A percentile compares a stretch with the other conserved stretches of the same genome.
Evolutionary conservation across 2,888 invertebrate genomes (phyloP).

Genomic region (Lissonota sp.): DNA sequence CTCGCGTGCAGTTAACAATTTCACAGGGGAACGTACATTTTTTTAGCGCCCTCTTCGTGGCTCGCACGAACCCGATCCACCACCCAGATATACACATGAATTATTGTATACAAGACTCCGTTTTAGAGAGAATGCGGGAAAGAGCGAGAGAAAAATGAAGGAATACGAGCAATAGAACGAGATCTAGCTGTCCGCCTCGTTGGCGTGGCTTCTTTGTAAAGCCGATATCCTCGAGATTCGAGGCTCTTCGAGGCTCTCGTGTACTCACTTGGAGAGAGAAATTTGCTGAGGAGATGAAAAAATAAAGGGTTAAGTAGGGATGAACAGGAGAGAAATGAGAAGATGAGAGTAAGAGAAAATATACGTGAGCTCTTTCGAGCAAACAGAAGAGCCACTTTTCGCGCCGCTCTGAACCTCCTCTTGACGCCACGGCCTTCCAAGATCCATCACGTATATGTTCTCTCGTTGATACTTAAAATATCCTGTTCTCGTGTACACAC

Average conservation of each 20-base stretch:
- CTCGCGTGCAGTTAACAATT: slow-evolving; percentile 66
- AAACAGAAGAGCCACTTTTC: slow-evolving; percentile 79
- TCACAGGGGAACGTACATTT: slow-evolving; percentile 48
- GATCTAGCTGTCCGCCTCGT: slow-evolving; percentile 73
- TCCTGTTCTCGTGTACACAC: slow-evolving; percentile 16
- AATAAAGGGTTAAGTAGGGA: slow-evolving; percentile 45
- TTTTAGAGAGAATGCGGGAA: slow-evolving; percentile 13
- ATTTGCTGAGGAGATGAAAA: slow-evolving; percentile 44
- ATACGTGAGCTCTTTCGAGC: slow-evolving; percentile 72
- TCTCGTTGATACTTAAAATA: slow-evolving; percentile 34
- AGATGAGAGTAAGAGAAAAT: slow-evolving; percentile 62
- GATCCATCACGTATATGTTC: slow-evolving; percentile 75
- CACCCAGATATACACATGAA: slow-evolving; percentile 25
- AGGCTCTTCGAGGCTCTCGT: slow-evolving; percentile 16
- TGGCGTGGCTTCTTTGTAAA: slow-evolving; percentile 57
- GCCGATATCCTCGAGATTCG: slow-evolving; percentile 56
- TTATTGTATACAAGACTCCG: slow-evolving; percentile 3
- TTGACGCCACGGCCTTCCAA: slow-evolving; percentile 74
- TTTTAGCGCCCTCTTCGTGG: slow-evolving; percentile 21
- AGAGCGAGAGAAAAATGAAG: slow-evolving; percentile 24
- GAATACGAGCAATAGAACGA: slow-evolving; percentile 49
- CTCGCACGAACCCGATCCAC: slow-evolving; percentile 47
- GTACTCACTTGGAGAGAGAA: not conserved
- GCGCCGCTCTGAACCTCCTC: slow-evolving; percentile 67
- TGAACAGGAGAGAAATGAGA: slow-evolving; percentile 59